Conservation (phyloP, 2,888 invertebrate genomes). For the Toxonevra muliebris region DNA sequence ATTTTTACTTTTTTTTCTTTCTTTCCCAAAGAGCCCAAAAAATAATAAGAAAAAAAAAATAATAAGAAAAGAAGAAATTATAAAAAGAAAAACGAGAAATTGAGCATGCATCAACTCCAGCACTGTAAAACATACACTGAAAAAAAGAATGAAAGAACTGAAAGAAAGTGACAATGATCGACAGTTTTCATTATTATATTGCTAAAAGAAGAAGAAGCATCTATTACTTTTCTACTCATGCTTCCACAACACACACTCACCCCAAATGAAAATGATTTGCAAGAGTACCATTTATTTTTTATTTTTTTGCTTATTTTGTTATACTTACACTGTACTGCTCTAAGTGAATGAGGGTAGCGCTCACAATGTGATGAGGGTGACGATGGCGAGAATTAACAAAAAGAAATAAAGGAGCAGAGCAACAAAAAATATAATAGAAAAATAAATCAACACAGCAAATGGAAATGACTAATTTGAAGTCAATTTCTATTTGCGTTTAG, state of each 20-base stretch:
- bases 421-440: background rate
- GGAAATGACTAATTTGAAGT: background rate
- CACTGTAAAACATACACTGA: background rate
- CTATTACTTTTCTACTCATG: background rate
- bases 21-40: too few species aligned
- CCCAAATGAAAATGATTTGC: background rate
- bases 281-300: background rate
- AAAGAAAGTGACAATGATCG: slow-evolving; percentile 10
- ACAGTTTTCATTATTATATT: slow-evolving; percentile 1
- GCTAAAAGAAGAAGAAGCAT: background rate
- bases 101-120: too few species aligned
- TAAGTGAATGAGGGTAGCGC: too few species aligned
- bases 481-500: background rate
- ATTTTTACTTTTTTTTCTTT: too few species aligned
- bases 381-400: too few species aligned
- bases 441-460: background rate
- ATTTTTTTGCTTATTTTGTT: too few species aligned
- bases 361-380: too few species aligned
- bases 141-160: background rate
- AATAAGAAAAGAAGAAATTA: too few species aligned
- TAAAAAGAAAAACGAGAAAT: too few species aligned
- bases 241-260: background rate
- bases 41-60: too few species aligned
- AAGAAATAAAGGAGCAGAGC: background rate
- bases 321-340: too few species aligned